These are phyloP conservation scores for Sander lucioperca DNA, from an alignment of 2,113 vertebrate genomes.

Conservation along the genomic window DNA sequence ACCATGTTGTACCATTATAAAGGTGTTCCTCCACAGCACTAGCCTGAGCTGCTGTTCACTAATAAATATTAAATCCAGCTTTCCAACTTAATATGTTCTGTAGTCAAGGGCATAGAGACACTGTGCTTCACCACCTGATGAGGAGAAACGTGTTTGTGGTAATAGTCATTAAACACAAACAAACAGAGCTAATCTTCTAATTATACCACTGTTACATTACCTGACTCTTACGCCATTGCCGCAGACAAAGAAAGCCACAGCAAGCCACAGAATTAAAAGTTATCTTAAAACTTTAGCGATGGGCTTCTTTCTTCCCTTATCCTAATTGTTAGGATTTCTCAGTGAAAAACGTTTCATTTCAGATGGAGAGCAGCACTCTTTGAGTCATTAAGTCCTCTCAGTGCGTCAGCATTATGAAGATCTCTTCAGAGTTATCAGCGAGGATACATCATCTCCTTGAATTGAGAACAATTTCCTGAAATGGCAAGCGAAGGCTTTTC, in stretches of 20 bases:
- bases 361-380: constrained; percentile 52
- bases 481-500: constrained; percentile 58
- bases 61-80: neutral
- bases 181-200: constrained; percentile 46
- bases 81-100: constrained; percentile 2
- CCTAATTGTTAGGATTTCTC: constrained; percentile 21
- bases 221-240: neutral
- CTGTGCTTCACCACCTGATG: constrained; percentile 14
- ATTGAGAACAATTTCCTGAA: constrained; percentile 70
- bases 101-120: constrained; percentile 1
- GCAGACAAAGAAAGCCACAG: constrained; percentile 9
- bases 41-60: neutral
- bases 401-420: constrained; percentile 63
- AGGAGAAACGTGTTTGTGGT: neutral
- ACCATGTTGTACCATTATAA: neutral
- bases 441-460: constrained; percentile 64
- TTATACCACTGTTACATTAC: constrained; percentile 42
- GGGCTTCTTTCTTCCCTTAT: constrained; percentile 19
- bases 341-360: constrained; percentile 45
- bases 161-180: constrained; percentile 47
- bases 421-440: constrained; percentile 71
- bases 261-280: constrained; percentile 28
- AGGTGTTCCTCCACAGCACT: neutral
- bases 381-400: constrained; percentile 70
- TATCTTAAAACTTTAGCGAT: constrained; percentile 30